phyloP scores from a whole-genome alignment of 2,113 vertebrate species.

The Trochalopteron elliotii region DNA sequence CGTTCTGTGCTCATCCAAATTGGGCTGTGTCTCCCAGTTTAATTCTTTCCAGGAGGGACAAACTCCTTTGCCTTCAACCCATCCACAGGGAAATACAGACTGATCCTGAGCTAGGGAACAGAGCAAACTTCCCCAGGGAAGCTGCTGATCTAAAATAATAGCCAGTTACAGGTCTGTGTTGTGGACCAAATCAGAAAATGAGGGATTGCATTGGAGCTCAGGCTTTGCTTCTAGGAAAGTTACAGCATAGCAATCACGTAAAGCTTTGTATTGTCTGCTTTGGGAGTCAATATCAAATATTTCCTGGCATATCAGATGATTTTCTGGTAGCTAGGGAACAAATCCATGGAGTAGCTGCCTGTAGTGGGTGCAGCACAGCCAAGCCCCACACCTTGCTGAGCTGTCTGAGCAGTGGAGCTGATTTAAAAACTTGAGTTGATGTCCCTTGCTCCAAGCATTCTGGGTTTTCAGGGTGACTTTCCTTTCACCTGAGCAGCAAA shows the following conservation, averaged over 20 bases:
- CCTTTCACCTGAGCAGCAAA: background rate
- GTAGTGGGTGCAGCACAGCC: background rate
- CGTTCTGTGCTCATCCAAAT: background rate
- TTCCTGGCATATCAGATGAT: background rate
- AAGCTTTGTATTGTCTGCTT: background rate
- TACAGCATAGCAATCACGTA: background rate
- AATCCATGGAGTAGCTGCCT: background rate
- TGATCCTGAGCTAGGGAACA: background rate
- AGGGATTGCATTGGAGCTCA: background rate
- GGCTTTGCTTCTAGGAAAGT: background rate
- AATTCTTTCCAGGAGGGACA: background rate
- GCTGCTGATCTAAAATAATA: background rate
- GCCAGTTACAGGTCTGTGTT: background rate
- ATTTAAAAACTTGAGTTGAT: background rate
- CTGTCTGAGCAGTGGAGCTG: background rate
- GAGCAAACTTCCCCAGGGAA: background rate
- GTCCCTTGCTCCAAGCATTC: background rate
- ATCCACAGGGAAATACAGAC: background rate
- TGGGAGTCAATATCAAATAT: background rate
- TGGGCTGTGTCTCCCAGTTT: background rate
- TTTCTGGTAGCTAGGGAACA: background rate
- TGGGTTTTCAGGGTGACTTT: background rate
- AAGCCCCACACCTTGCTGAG: background rate
- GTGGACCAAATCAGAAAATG: background rate
- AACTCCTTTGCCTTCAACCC: background rate